phyloP scores from a whole-genome alignment of 2,888 invertebrate species.

The Nezara viridula region DNA sequence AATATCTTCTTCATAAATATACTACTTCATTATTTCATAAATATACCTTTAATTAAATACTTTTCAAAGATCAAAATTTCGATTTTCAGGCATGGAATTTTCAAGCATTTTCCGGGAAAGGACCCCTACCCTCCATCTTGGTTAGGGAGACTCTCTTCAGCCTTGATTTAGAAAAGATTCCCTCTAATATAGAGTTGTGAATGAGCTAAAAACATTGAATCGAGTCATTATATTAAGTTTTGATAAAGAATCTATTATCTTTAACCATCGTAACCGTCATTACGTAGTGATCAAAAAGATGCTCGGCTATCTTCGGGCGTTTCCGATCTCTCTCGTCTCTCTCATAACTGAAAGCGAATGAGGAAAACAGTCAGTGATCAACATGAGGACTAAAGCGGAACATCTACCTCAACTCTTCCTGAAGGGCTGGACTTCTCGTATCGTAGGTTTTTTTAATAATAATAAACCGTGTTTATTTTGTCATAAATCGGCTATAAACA shows the following conservation, averaged over 20 bases:
- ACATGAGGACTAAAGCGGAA: constrained; percentile 52
- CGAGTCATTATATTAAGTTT: neutral
- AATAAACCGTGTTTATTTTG: too few species aligned
- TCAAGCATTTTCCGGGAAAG: too few species aligned
- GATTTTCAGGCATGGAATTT: too few species aligned
- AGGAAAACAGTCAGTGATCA: constrained; percentile 48
- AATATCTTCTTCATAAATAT: too few species aligned
- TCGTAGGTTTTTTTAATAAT: constrained; percentile 13
- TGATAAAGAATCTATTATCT: neutral
- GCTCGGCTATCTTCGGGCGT: neutral
- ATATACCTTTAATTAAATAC: too few species aligned
- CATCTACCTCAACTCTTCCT: constrained; percentile 16
- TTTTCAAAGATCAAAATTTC: too few species aligned
- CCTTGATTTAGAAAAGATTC: too few species aligned
- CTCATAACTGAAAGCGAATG: constrained; percentile 6
- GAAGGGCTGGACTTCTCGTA: constrained; percentile 43
- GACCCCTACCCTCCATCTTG: too few species aligned
- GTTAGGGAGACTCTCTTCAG: too few species aligned
- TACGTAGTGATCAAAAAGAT: neutral
- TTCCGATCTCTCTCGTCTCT: neutral
- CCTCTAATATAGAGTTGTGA: too few species aligned
- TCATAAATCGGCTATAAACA: too few species aligned
- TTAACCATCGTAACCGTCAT: neutral
- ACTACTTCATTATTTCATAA: too few species aligned
- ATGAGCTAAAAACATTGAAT: neutral